These are phyloP conservation scores for Mongoloraphidia duomilia DNA, from an alignment of 2,888 invertebrate species.

Conservation along the genomic window DNA sequence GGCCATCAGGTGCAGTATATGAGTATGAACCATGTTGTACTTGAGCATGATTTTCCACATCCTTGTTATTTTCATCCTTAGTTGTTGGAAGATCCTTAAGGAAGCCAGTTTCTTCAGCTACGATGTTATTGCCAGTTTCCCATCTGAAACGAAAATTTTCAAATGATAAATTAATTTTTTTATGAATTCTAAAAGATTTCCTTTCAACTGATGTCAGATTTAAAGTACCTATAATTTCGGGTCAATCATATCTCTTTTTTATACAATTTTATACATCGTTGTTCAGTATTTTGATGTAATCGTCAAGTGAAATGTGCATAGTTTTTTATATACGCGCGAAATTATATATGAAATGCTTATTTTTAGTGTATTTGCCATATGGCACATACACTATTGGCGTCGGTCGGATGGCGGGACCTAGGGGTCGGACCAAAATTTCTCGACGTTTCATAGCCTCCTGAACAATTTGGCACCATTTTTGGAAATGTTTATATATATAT, in stretches of 20 bases:
- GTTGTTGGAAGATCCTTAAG: constrained; percentile 42
- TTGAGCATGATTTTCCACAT: constrained; percentile 50
- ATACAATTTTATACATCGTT: background rate
- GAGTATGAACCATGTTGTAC: constrained; percentile 67
- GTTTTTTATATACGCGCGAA: too few relatives aligned
- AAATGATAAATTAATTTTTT: background rate
- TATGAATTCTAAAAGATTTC: background rate
- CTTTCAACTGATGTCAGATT: background rate
- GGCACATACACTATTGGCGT: too few relatives aligned
- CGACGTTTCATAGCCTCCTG: too few relatives aligned
- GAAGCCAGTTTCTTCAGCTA: constrained; percentile 65
- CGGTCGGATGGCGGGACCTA: too few relatives aligned
- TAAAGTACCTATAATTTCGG: background rate
- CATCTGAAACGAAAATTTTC: constrained; percentile 35
- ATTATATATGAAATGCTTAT: too few relatives aligned
- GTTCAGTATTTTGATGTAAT: too few relatives aligned
- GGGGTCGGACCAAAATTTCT: too few relatives aligned
- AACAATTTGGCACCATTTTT: too few relatives aligned
- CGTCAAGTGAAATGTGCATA: too few relatives aligned
- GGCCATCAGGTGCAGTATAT: constrained; percentile 68
- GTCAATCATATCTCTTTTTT: background rate
- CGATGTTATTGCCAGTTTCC: constrained; percentile 71
- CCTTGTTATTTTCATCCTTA: constrained; percentile 29
- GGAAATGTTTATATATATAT: too few relatives aligned
- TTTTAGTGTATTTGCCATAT: too few relatives aligned